Evolutionary conservation across 2,797 vertebrate genomes (phyloP).

Genomic region (Notoglanidium macrostoma): DNA sequence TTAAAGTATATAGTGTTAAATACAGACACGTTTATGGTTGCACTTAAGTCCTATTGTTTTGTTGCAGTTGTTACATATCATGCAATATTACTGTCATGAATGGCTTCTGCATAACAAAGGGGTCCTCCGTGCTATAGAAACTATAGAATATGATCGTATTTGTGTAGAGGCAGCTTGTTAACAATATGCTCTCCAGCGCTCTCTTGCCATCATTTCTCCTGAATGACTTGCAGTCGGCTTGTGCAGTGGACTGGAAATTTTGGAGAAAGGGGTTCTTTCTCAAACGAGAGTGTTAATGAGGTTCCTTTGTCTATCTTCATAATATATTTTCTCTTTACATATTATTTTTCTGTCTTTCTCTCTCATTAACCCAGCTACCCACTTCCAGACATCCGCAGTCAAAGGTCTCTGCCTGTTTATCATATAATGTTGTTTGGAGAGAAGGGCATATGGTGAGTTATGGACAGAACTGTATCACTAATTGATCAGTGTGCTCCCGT

Average conservation of each 20-base stretch:
- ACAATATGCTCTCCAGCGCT: conserved; percentile 12
- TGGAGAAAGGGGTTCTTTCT: conserved; percentile 7
- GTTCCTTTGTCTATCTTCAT: not conserved
- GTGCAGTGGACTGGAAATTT: conserved; percentile 21
- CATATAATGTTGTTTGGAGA: not conserved
- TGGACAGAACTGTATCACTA: not conserved
- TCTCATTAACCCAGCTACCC: not conserved
- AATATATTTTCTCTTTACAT: not conserved
- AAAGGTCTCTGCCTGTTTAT: not conserved
- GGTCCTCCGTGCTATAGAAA: not conserved
- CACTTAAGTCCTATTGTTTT: not conserved
- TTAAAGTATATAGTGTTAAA: not conserved
- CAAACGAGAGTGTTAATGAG: not conserved
- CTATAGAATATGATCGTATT: not conserved
- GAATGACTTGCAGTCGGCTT: not conserved
- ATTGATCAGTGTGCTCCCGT: not conserved
- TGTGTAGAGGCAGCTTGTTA: not conserved
- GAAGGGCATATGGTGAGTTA: not conserved
- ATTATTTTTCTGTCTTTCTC: not conserved
- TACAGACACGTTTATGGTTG: not conserved
- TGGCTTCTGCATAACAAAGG: not conserved
- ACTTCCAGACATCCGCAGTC: not conserved
- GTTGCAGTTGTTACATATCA: too few relatives aligned
- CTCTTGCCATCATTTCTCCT: conserved; percentile 15
- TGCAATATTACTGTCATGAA: too few relatives aligned